Evolutionary conservation across 2,113 vertebrate species (phyloP).

Genomic region (Poicephalus gulielmi): DNA sequence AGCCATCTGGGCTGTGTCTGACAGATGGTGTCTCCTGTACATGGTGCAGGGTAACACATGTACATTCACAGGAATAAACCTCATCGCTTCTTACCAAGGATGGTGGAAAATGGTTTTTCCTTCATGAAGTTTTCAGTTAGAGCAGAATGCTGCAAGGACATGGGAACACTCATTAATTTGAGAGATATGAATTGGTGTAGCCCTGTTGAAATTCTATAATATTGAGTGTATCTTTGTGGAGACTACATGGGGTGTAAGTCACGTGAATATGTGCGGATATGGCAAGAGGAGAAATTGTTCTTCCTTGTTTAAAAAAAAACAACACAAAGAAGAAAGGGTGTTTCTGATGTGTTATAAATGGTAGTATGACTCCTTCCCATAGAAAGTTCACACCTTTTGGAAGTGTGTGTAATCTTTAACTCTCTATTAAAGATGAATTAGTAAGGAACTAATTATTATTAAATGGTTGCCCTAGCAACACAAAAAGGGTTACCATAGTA

Average conservation of each 20-base stretch:
- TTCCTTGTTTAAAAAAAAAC: not conserved
- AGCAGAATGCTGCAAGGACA: rapidly evolving
- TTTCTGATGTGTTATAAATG: not conserved
- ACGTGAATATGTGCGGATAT: not conserved
- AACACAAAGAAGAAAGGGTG: rapidly evolving
- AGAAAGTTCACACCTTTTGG: not conserved
- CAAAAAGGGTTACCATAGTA: conserved; percentile 37
- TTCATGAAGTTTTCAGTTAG: not conserved
- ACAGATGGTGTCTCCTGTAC: rapidly evolving
- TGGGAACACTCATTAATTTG: not conserved
- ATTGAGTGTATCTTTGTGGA: not conserved
- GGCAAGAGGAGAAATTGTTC: not conserved
- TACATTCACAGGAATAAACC: not conserved
- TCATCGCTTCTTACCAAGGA: not conserved
- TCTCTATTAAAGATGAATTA: not conserved
- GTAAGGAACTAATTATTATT: conserved; percentile 17
- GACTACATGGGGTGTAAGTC: not conserved
- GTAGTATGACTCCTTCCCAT: not conserved
- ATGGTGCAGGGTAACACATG: rapidly evolving
- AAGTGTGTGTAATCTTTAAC: not conserved
- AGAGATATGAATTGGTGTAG: not conserved
- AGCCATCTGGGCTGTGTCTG: not conserved
- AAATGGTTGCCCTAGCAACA: conserved; percentile 40
- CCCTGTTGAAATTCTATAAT: not conserved
- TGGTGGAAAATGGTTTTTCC: not conserved